Conservation (phyloP, 2,113 vertebrate genomes). For the Oplegnathus fasciatus region DNA sequence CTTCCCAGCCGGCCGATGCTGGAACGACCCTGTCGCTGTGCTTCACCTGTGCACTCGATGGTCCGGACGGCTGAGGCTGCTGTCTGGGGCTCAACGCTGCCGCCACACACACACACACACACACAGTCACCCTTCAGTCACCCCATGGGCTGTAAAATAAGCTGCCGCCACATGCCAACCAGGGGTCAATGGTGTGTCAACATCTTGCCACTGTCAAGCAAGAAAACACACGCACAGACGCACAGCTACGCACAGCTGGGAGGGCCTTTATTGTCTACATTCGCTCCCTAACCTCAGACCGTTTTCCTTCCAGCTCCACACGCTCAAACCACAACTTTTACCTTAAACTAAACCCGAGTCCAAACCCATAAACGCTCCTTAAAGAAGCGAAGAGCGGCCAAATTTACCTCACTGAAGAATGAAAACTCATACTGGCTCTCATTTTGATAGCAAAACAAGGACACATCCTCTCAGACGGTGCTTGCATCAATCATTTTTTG, state of each 20-base stretch:
- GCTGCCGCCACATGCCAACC: constrained; percentile 59
- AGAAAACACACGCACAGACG: constrained; percentile 13
- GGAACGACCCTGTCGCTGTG: constrained; percentile 56
- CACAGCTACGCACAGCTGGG: not conserved
- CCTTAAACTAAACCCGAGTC: constrained; percentile 36
- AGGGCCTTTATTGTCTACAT: constrained; percentile 4
- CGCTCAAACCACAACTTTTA: constrained; percentile 50
- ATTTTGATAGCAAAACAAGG: constrained; percentile 3
- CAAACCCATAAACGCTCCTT: constrained; percentile 43
- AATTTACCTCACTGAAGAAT: constrained; percentile 21
- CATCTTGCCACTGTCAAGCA: constrained; percentile 53
- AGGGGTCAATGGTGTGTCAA: constrained; percentile 67
- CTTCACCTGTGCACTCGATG: constrained; percentile 68
- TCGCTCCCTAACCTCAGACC: constrained; percentile 17
- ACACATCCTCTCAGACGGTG: constrained; percentile 1
- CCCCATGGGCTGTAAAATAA: constrained; percentile 64
- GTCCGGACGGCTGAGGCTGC: constrained; percentile 32
- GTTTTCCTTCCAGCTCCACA: constrained; percentile 33
- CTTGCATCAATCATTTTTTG: constrained; percentile 11
- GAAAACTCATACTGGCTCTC: not conserved
- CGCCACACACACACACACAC: constrained; percentile 31
- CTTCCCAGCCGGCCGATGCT: constrained; percentile 30
- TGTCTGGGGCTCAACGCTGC: constrained; percentile 36
- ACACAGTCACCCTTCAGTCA: constrained; percentile 56
- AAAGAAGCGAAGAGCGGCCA: constrained; percentile 31